Conservation (phyloP, 2,797 vertebrate species). For the Pangasius krempfi region DNA sequence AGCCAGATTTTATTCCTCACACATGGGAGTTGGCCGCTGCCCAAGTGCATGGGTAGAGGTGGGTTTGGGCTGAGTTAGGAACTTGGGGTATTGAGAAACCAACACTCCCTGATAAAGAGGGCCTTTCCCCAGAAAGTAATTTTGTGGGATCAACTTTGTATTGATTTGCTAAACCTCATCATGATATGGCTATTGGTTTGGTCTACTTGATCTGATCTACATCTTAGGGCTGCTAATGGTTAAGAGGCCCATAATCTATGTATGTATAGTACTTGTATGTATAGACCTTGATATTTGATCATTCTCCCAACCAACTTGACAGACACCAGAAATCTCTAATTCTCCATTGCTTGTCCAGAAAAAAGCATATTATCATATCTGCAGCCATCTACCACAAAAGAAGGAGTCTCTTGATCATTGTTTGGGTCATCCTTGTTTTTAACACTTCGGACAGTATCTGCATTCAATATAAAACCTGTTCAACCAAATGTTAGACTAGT, state of each 20-base stretch:
- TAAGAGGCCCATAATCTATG: neutral
- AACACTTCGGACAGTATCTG: neutral
- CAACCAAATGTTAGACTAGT: neutral
- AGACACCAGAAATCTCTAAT: neutral
- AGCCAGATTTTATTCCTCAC: slow-evolving; percentile 21
- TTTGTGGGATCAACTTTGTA: neutral
- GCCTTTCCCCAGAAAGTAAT: neutral
- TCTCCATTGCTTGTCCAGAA: neutral
- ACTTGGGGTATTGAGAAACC: neutral
- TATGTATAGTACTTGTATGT: neutral
- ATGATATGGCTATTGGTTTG: neutral
- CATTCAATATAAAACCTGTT: neutral
- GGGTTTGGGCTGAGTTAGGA: slow-evolving; percentile 25
- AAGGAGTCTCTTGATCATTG: neutral
- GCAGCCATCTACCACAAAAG: neutral
- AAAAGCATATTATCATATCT: neutral
- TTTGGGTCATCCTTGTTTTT: neutral
- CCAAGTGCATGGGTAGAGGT: neutral
- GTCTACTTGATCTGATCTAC: slow-evolving; percentile 2
- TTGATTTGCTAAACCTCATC: neutral
- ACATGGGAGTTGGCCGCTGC: neutral
- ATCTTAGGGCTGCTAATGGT: neutral
- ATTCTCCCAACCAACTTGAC: neutral
- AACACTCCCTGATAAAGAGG: neutral
- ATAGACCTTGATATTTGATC: neutral